Evolutionary conservation across 2,113 vertebrate genomes (phyloP).

Genomic region (Antechinus stuartii): DNA sequence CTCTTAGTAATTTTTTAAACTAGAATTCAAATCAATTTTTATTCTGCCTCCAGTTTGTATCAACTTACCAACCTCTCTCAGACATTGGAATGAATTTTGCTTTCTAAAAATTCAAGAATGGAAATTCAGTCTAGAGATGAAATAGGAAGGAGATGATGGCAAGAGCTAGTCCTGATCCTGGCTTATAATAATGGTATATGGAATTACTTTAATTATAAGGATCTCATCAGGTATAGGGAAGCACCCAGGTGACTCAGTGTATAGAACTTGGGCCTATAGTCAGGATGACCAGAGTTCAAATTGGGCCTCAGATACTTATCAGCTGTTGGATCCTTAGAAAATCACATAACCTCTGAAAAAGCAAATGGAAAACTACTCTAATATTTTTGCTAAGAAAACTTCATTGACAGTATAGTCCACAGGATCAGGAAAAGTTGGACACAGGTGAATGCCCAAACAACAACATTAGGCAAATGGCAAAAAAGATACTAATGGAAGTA

Average conservation of each 20-base stretch:
- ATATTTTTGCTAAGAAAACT: no score
- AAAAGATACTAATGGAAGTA: neutral
- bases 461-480: neutral
- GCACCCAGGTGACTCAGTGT: no score
- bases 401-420: no score
- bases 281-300: no score
- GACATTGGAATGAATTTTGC: neutral
- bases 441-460: no score
- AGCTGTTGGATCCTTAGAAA: no score
- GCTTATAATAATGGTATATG: neutral
- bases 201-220: neutral
- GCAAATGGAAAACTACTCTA: no score
- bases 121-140: neutral
- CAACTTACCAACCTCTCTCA: no score
- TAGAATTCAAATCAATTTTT: neutral
- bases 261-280: no score
- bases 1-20: neutral
- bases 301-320: no score
- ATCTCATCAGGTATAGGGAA: neutral
- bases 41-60: neutral
- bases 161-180: neutral
- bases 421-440: no score
- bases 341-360: no score
- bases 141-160: neutral
- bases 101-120: neutral